A percentile compares a stretch with the other conserved stretches of the same genome.
These are phyloP conservation scores for Myocastor coypus DNA, from an alignment of 2,113 vertebrate species.

Conservation along the genomic window DNA sequence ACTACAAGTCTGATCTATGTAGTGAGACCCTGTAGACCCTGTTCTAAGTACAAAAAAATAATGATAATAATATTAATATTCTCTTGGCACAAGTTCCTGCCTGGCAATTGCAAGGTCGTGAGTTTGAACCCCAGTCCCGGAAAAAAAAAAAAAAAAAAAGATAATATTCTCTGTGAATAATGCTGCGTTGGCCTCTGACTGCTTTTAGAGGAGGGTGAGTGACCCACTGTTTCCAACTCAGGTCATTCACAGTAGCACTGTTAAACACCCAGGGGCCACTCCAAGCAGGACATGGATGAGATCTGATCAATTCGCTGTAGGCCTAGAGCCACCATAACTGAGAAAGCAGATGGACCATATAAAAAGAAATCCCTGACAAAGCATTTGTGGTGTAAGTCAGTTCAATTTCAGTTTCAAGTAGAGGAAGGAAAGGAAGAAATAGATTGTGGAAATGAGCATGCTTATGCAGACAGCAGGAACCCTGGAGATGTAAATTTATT, in stretches of 20 bases:
- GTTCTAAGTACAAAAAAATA: no score
- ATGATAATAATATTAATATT: no score
- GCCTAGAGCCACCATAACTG: background rate
- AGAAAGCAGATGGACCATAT: background rate
- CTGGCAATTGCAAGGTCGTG: no score
- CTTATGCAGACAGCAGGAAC: background rate
- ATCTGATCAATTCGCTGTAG: accelerated
- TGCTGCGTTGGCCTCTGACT: background rate
- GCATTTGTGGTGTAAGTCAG: background rate
- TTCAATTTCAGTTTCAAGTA: background rate
- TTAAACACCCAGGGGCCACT: background rate
- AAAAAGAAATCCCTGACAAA: background rate
- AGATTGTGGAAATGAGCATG: background rate
- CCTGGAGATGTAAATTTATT: constrained; percentile 62
- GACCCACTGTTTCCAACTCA: background rate
- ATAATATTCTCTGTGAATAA: background rate
- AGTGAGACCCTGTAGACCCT: no score
- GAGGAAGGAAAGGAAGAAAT: background rate
- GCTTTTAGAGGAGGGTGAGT: background rate
- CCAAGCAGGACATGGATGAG: background rate
- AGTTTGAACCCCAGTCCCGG: no score
- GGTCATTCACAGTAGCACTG: background rate
- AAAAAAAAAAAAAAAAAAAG: no score
- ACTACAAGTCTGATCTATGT: no score
- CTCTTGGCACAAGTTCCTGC: no score